Base-by-base conservation (phyloP, 2,797 vertebrate species). In the Champsocephalus gunnari region DNA sequence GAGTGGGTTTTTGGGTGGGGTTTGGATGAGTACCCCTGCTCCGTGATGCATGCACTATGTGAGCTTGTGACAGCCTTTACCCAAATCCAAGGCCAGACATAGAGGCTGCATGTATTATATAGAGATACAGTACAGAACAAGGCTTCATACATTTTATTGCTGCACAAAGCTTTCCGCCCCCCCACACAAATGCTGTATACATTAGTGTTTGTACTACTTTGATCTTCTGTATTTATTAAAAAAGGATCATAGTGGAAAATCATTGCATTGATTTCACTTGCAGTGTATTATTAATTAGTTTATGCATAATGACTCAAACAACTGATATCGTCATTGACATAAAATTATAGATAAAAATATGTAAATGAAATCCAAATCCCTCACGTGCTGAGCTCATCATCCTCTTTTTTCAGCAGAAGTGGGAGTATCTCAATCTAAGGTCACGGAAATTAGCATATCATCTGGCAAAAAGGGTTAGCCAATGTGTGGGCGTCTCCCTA, bases 11-110 rank as follows among this genome's bases (percentile, higher is more conserved):
- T 93, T 94, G 93, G 93, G 94, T 91, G 93, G 93, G 89, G 93
- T 91, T 93, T 94, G 94, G 93, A 94, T 94, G 94, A 95, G 95
- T 92, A 95, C 88, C 93, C 92, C 90, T 95, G 95, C 93, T 95
- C 94, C 73, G 84, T 93, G 94, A 95, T 95, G 95, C 94, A 94
- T 95, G 93, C 93, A 92, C 93, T 94, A 92, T 94, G 94, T 94
- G 94, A 92, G 94, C 92, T 92, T 88, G 92, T 93, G 91, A 94
- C 92, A 92, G 92, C 90, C 89, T 91, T 90, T 91, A 90, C 87
- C 92, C 92, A 94, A 94, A 95, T 95, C 94, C 90, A 82, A 89
- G 88, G 87, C 92, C 90, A 91, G 92, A 93, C 88, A 84, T 85
- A 84, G 90, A 90, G 56, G 63, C 86, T 88, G 91, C 88, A 89